Evolutionary conservation across 2,113 vertebrate species (phyloP).

Genomic region (Toxotes jaculatrix): DNA sequence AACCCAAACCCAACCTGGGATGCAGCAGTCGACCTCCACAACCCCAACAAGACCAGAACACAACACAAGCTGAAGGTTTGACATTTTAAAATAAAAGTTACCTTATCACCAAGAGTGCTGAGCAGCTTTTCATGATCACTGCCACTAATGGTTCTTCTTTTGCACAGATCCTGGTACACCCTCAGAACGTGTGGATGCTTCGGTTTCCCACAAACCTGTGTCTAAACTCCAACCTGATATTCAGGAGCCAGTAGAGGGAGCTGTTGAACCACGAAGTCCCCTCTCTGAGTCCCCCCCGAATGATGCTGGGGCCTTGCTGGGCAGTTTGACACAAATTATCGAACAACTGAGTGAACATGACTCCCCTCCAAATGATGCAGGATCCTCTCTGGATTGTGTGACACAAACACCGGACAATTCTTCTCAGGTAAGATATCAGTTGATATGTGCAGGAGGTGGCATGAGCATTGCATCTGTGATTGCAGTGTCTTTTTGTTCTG

Average conservation of each 20-base stretch:
- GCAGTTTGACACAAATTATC: not conserved
- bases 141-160: not conserved
- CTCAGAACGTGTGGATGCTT: not conserved
- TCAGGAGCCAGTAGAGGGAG: conserved; percentile 34
- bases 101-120: no score
- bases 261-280: not conserved
- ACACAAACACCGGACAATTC: not conserved
- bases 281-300: no score
- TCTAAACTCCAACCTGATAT: not conserved
- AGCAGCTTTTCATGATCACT: not conserved
- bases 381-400: not conserved
- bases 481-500: not conserved
- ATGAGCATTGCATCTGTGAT: not conserved
- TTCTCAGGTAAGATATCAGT: conserved; percentile 40
- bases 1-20: conserved; percentile 76
- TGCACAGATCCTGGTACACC: conserved; percentile 1
- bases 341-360: not conserved
- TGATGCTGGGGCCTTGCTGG: not conserved
- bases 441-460: not conserved
- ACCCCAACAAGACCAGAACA: conserved; percentile 2
- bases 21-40: conserved; percentile 4
- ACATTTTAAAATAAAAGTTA: not conserved
- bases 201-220: not conserved
- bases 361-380: not conserved
- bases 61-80: conserved; percentile 44